phyloP scores from a whole-genome alignment of 2,797 vertebrate genomes.

The Chelonia mydas region DNA sequence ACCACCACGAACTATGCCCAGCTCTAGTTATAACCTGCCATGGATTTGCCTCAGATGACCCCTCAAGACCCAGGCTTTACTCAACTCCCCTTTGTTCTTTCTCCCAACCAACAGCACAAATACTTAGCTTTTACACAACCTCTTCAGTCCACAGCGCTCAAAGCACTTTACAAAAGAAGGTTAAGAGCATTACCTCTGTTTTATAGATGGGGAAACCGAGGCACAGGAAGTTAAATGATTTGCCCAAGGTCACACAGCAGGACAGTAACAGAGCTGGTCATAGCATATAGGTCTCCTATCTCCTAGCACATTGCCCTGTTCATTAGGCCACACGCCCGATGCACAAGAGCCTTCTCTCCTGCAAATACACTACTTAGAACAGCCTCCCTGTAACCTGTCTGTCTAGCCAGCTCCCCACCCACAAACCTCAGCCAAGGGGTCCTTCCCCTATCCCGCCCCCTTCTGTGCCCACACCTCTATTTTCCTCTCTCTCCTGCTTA shows the following conservation, averaged over 20 bases:
- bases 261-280: neutral
- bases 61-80: neutral
- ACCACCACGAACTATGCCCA: neutral
- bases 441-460: neutral
- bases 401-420: neutral
- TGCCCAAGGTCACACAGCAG: neutral
- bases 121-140: neutral
- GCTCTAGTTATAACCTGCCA: neutral
- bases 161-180: neutral
- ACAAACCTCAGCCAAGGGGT: neutral
- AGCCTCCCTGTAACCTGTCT: neutral
- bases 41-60: neutral
- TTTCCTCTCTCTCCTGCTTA: conserved; percentile 45
- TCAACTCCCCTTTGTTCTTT: neutral
- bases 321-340: neutral
- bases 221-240: neutral
- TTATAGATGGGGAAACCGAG: neutral
- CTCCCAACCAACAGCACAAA: neutral
- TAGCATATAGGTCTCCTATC: neutral
- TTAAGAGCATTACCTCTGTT: neutral
- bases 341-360: neutral
- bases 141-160: neutral
- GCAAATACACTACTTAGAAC: neutral
- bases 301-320: neutral
- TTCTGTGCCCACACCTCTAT: conserved; percentile 5